Evolutionary conservation across 2,888 invertebrate species (phyloP).

Genomic region (Xestia xanthographa): DNA sequence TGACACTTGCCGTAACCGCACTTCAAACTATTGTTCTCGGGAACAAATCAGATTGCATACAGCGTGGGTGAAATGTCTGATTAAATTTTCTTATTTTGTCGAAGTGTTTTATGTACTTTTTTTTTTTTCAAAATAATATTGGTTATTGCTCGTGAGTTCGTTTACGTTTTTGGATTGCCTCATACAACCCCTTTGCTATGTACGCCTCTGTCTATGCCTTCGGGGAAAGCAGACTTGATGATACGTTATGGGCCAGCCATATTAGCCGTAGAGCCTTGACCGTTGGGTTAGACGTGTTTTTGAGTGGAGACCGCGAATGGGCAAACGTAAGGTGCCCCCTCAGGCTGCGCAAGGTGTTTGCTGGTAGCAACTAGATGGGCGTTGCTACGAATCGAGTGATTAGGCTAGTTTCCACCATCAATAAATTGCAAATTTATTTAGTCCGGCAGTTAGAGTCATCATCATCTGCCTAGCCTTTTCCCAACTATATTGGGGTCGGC

Average conservation of each 20-base stretch:
- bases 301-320: background rate
- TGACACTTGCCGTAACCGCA: constrained; percentile 46
- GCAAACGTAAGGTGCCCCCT: background rate
- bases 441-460: too few relatives aligned
- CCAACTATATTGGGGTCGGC: too few relatives aligned
- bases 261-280: background rate
- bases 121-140: constrained; percentile 63
- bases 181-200: background rate
- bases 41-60: constrained; percentile 50
- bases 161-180: background rate
- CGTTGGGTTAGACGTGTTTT: background rate
- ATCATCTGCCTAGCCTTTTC: too few relatives aligned
- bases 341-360: too few relatives aligned
- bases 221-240: background rate
- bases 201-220: background rate
- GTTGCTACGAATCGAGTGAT: too few relatives aligned
- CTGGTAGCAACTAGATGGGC: too few relatives aligned
- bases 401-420: too few relatives aligned
- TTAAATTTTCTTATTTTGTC: constrained; percentile 72
- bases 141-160: too few relatives aligned
- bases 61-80: constrained; percentile 73
- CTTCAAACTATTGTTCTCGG: constrained; percentile 61
- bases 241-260: background rate
- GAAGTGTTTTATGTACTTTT: too few relatives aligned
- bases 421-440: too few relatives aligned